Evolutionary conservation across 2,888 invertebrate genomes (phyloP).

Genomic region (Cylloceria caligata): DNA sequence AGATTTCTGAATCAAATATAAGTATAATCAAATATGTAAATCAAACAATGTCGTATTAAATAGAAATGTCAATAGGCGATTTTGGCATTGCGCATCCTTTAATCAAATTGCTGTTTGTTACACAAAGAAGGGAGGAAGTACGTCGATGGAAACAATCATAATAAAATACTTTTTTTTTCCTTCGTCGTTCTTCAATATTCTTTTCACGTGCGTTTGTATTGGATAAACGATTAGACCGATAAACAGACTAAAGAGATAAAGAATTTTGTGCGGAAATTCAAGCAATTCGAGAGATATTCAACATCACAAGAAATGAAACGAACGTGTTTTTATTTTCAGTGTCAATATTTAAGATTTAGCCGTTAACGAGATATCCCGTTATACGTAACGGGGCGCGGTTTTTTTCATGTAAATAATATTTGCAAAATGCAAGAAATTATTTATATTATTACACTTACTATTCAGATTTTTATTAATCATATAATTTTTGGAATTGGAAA

Average conservation of each 20-base stretch:
- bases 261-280: background rate
- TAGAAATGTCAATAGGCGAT: background rate
- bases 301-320: background rate
- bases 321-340: background rate
- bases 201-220: background rate
- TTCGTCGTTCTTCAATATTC: constrained; percentile 3
- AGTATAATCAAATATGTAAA: constrained; percentile 18
- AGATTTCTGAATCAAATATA: background rate
- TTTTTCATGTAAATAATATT: no score
- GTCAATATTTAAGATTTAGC: background rate
- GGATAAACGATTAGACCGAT: background rate
- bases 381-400: no score
- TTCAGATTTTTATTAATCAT: background rate
- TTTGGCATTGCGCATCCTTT: background rate
- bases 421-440: background rate
- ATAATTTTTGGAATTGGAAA: no score
- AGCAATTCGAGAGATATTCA: background rate
- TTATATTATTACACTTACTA: background rate
- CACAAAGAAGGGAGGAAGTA: no score
- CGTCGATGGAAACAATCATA: background rate
- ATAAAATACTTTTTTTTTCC: background rate
- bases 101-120: background rate
- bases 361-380: background rate
- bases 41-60: background rate
- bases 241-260: background rate